These are phyloP conservation scores for Ectropis grisescens DNA, from an alignment of 1,140 invertebrate species.

Conservation along the genomic window DNA sequence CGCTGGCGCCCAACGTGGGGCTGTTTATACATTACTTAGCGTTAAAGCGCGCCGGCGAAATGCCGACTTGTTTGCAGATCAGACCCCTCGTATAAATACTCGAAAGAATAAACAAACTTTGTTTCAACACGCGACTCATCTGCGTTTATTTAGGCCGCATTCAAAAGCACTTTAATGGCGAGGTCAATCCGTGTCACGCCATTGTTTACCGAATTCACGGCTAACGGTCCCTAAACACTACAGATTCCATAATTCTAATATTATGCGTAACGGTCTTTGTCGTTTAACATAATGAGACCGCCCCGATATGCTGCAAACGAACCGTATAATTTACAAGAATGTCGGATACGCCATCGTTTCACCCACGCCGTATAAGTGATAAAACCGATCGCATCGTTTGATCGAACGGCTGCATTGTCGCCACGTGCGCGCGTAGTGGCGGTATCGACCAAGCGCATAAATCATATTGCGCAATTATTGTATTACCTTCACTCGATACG, in stretches of 20 bases:
- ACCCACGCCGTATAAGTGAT: conserved; percentile 12
- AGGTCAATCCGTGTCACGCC: not conserved
- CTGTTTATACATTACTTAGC: not conserved
- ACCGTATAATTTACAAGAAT: conserved; percentile 10
- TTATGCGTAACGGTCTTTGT: conserved; percentile 25
- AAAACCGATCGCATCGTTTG: no score
- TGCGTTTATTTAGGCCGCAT: conserved; percentile 2
- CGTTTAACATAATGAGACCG: conserved; percentile 14
- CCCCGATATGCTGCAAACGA: conserved; percentile 3
- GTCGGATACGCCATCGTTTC: conserved; percentile 9
- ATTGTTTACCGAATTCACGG: conserved; percentile 14
- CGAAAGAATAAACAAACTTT: conserved; percentile 5
- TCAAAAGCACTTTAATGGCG: not conserved
- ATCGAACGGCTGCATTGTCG: no score
- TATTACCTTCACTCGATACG: conserved; percentile 13
- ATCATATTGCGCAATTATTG: conserved; percentile 33
- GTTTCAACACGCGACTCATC: conserved; percentile 1
- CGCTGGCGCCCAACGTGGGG: not conserved
- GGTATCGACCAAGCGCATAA: conserved; percentile 17
- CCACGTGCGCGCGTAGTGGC: no score
- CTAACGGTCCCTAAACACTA: conserved; percentile 10
- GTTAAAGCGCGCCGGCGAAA: no score
- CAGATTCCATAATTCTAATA: conserved; percentile 5
- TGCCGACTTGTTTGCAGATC: not conserved
- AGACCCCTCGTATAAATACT: not conserved